These are phyloP conservation scores for Atethmia centrago DNA, from an alignment of 2,888 invertebrate genomes.

Conservation along the genomic window DNA sequence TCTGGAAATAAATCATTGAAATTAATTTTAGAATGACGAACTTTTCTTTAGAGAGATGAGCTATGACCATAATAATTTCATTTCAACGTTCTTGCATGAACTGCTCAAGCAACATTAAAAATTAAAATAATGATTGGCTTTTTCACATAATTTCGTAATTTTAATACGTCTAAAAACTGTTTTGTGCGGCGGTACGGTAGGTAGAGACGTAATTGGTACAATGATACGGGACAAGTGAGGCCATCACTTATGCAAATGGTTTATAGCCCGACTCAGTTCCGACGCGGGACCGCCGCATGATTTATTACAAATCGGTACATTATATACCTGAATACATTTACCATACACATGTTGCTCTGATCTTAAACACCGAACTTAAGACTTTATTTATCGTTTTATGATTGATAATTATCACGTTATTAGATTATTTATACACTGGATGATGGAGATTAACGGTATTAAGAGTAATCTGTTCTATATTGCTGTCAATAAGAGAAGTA, in stretches of 20 bases:
- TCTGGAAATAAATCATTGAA: constrained; percentile 50
- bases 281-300: constrained; percentile 64
- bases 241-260: constrained; percentile 81
- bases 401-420: constrained; percentile 62
- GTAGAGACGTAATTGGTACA: constrained; percentile 75
- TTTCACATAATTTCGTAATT: constrained; percentile 40
- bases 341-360: constrained; percentile 51
- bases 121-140: constrained; percentile 39
- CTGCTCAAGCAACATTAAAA: constrained; percentile 25
- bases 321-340: constrained; percentile 58
- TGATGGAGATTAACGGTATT: constrained; percentile 44
- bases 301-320: constrained; percentile 72
- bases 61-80: constrained; percentile 15
- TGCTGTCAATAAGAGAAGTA: constrained; percentile 40
- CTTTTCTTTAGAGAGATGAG: constrained; percentile 25
- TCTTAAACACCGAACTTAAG: constrained; percentile 54
- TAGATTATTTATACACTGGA: constrained; percentile 47
- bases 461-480: constrained; percentile 44
- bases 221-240: constrained; percentile 72
- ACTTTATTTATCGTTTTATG: constrained; percentile 62
- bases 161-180: constrained; percentile 47
- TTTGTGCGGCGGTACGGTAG: constrained; percentile 51
- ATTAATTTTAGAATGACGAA: constrained; percentile 36
- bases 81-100: constrained; percentile 10
- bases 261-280: constrained; percentile 72